A percentile compares a stretch with the other conserved stretches of the same genome.
Evolutionary conservation across 2,113 vertebrate genomes (phyloP).

Genomic region (Charadrius vociferus): DNA sequence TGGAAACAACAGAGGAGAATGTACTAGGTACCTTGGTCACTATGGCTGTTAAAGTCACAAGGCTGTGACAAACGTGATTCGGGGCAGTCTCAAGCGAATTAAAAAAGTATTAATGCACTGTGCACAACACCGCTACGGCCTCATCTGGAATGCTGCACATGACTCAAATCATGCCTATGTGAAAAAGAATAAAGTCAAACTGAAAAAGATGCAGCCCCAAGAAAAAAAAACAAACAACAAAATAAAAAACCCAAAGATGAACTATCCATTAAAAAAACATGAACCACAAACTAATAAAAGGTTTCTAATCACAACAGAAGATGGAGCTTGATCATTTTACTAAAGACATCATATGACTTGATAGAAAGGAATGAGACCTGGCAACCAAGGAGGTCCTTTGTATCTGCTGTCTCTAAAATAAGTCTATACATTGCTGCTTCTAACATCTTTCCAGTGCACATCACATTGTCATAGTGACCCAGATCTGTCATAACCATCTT

Average conservation of each 20-base stretch:
- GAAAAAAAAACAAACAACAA: neutral
- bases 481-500: conserved; percentile 34
- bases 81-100: neutral
- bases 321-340: neutral
- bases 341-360: neutral
- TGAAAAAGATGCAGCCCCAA: neutral
- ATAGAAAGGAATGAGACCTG: neutral
- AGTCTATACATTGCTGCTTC: neutral
- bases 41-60: neutral
- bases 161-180: neutral
- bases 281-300: neutral
- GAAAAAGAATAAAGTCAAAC: neutral
- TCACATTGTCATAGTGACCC: conserved; percentile 33
- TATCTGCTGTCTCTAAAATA: neutral
- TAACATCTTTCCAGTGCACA: neutral
- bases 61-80: neutral
- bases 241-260: neutral
- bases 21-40: neutral
- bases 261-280: neutral
- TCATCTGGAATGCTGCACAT: neutral
- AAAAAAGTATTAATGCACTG: neutral
- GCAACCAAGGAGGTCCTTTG: neutral
- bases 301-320: neutral
- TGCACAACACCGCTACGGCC: neutral
- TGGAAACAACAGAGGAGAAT: neutral